Base-by-base conservation (phyloP, 1,140 invertebrate species). In the Helicoverpa armigera region DNA sequence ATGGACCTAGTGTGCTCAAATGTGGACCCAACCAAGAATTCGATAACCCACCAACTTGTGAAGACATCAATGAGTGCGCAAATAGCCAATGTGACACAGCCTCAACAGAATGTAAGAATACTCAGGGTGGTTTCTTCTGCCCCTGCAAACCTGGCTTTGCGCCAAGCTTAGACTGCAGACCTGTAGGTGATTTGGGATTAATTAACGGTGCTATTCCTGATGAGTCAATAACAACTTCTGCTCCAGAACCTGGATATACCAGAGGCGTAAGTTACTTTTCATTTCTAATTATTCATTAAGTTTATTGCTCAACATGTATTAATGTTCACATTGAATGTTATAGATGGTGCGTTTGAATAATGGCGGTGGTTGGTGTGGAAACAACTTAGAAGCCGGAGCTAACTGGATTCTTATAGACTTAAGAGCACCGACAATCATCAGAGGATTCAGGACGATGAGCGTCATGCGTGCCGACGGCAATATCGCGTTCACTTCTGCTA, bases 11-110 rank as follows among this genome's bases (percentile, higher is more conserved):
- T 82, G 97, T 98, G 31, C 97, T 99, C 80, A 97, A 97, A 86
- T 99, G 99, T 91, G 98, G 98, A 81, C 96, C 98, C 63, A 96
- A 97, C 84, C 98, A 99, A 92, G 95, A 96, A 78, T 99, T 99
- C 86, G 97, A 97, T 79, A 97, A 98, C 84, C 96, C 98, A 7
- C 98, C 98, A 4, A 97, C 96, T 76, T 99, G 98, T 88, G 97
- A 98, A 96, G 98, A 99, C 94, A 97, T 99, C 53, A 98, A 99
- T 87, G 99, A 99, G 95, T 99, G 99, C 94, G 96, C 96, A 1
- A 97, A 96, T 58, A 98, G 97, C 85, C 98, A 98, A 90, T 99
- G 98, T 95, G 98, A 99, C 94, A 95, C 97, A 18, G 97, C 97
- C 3, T 99, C 98, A 3, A 99, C 98, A 0, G 97, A 98, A 92